Conservation (phyloP, 2,113 vertebrate species). For the Oreochromis spilurus region DNA sequence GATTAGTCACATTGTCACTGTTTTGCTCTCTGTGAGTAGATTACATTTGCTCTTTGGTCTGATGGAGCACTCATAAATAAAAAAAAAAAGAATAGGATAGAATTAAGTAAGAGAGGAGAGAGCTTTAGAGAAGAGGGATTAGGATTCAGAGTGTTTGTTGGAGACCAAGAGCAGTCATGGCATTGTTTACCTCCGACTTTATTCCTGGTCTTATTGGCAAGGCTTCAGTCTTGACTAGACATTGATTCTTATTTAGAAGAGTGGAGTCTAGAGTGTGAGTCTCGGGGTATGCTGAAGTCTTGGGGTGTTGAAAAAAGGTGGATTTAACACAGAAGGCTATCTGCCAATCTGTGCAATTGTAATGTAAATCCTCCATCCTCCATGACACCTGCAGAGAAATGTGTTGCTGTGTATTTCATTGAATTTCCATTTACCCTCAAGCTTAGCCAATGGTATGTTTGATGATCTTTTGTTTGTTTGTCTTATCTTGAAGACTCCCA, state of each 20-base stretch:
- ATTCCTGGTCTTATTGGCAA: slow-evolving; percentile 30
- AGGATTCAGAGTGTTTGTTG: slow-evolving; percentile 34
- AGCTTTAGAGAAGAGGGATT: slow-evolving; percentile 21
- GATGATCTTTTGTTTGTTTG: not conserved
- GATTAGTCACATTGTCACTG: slow-evolving; percentile 22
- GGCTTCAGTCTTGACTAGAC: slow-evolving; percentile 39
- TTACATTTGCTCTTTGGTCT: slow-evolving; percentile 43
- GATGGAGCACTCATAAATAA: slow-evolving; percentile 23
- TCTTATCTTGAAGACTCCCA: not conserved
- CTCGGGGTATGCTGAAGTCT: not conserved
- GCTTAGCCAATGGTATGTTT: not conserved
- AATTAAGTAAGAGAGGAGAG: slow-evolving; percentile 22
- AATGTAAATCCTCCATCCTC: not conserved
- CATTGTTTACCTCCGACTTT: slow-evolving; percentile 55
- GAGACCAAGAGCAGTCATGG: slow-evolving; percentile 14
- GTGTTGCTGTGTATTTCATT: not conserved
- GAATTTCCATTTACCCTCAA: not conserved
- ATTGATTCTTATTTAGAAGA: slow-evolving; percentile 48
- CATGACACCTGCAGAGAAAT: not conserved
- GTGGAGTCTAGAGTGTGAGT: not conserved
- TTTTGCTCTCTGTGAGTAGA: not conserved
- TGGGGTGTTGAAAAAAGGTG: not conserved
- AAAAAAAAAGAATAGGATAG: not conserved
- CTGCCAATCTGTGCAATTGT: not conserved
- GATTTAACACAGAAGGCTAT: not conserved